Base-by-base conservation (phyloP, 2,113 vertebrate genomes). In the Psilopogon haemacephalus region DNA sequence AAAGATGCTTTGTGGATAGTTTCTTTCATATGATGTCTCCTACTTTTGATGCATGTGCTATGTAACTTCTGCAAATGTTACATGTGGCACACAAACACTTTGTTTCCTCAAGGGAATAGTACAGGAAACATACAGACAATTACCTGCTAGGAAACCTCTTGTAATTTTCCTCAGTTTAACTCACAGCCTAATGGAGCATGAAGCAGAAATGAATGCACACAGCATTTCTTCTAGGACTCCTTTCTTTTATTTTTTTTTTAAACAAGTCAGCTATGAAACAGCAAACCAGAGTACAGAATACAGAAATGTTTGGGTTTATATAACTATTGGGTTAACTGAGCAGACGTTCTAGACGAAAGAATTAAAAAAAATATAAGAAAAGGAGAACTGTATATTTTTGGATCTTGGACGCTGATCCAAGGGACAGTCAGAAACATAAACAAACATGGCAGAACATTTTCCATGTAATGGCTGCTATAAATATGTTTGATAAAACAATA, bases 401-500 rank as follows among this genome's bases (percentile, higher is more conserved):
- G 23, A 77, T 70, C 69, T 59, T 77, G 68, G 59, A 63, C 58
- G 48, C 30, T 64, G 77, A n/a, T 69, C 54, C 35, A 6, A 79
- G 76, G 24, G 14, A 86, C 69, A 24, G 14, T 56, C 37, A 48
- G 55, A 40, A 95, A 84, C 44, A 87, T n/a, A 91, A 89, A 92
- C 70, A 91, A 83, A 84, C 65, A 84, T 12, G 15, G 63, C 68
- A 86, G 35, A 84, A 93, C 26, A 77, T 72, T 97, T 94, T 95
- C 82, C 90, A 87, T 59, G 11, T 28, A 69, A 79, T 8, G 8
- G 19, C 33, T 87, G 75, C 84, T 86, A 96, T 85, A 96, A 96
- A 96, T 95, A 95, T 23, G 5, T 64, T 84, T 35, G 40, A 65
- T 86, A 82, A 92, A 97, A 97, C 96, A 97, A 97, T 96, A 95